These are phyloP conservation scores for Xenopus petersii DNA, from an alignment of 2,797 vertebrate species.

Conservation along the genomic window DNA sequence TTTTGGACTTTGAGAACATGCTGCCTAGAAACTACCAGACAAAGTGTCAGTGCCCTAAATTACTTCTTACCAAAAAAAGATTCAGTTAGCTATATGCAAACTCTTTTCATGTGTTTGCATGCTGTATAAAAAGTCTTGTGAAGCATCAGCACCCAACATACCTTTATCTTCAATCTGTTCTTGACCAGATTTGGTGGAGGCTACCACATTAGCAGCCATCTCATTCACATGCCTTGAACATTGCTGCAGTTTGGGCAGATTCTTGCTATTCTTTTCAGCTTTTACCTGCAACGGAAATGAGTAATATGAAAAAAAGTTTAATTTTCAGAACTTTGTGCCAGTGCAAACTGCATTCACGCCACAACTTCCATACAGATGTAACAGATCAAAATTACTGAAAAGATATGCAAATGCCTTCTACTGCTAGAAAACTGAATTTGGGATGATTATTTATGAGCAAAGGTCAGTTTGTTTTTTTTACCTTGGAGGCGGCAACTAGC, in stretches of 20 bases:
- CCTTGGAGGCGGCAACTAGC: constrained; percentile 96
- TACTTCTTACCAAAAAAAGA: neutral
- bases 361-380: too few species aligned
- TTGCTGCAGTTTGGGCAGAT: constrained; percentile 81
- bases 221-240: constrained; percentile 88
- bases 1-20: too few species aligned
- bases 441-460: too few species aligned
- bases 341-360: too few species aligned
- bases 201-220: constrained; percentile 88
- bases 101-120: too few species aligned
- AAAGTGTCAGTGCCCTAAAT: too few species aligned
- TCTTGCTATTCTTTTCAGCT: constrained; percentile 79
- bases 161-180: constrained; percentile 90
- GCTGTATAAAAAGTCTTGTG: too few species aligned
- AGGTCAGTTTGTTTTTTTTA: constrained; percentile 49
- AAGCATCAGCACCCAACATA: constrained; percentile 22
- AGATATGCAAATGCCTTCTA: too few species aligned
- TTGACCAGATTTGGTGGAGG: constrained; percentile 87
- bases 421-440: too few species aligned
- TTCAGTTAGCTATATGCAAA: too few species aligned
- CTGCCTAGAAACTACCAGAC: too few species aligned
- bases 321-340: too few species aligned
- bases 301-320: neutral
- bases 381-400: neutral
- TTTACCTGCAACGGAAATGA: constrained; percentile 76